Evolutionary conservation across 92 coral and sea anemone genomes (phyloP).

Genomic region (Parazoanthus atlanticus): DNA sequence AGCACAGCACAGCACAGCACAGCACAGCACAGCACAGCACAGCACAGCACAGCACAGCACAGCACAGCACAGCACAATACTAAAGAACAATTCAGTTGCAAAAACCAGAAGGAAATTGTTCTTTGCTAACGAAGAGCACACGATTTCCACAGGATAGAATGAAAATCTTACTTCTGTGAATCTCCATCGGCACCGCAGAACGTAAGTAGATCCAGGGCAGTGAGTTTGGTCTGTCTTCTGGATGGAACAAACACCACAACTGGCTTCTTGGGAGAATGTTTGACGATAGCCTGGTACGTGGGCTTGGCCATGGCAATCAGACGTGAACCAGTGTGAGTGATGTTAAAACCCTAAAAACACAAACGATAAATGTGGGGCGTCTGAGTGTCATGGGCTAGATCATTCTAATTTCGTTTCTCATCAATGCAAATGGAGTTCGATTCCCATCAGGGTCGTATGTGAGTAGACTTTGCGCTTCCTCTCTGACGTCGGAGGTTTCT

Average conservation of each 20-base stretch:
- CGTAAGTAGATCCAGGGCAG: conserved; percentile 91
- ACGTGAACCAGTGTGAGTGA: conserved; percentile 97
- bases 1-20: too few species aligned
- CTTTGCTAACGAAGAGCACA: too few species aligned
- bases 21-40: too few species aligned
- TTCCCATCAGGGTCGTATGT: too few species aligned
- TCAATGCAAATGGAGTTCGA: not conserved
- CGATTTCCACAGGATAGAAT: not conserved
- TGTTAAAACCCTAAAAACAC: conserved; percentile 86
- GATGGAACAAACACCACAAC: conserved; percentile 96
- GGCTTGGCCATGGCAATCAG: conserved; percentile 99
- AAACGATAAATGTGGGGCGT: not conserved
- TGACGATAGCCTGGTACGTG: conserved; percentile 86
- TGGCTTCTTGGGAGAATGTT: conserved; percentile 97
- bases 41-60: too few species aligned
- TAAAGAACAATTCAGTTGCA: too few species aligned
- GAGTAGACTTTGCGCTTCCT: too few species aligned
- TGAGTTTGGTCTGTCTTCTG: conserved; percentile 92
- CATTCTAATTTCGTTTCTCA: not conserved
- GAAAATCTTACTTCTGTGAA: conserved; percentile 78
- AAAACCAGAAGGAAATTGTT: too few species aligned
- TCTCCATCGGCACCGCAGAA: conserved; percentile 96
- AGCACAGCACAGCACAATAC: not conserved
- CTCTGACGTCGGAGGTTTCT: too few species aligned
- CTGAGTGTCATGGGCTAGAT: not conserved